A percentile compares a stretch with the other conserved stretches of the same genome.
phyloP scores from a whole-genome alignment of 2,888 invertebrate species.

The Drosophila kambysellisi region DNA sequence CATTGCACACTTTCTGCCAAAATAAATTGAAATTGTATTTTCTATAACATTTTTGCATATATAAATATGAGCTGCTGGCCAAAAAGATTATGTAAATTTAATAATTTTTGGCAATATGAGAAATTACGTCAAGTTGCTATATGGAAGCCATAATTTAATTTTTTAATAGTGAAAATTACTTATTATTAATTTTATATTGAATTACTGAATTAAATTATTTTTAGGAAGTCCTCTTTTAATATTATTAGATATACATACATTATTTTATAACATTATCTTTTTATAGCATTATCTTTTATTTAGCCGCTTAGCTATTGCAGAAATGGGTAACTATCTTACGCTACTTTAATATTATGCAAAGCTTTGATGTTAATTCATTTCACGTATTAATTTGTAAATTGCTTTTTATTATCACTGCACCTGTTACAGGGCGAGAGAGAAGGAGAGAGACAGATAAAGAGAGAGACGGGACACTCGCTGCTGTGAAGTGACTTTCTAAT shows the following conservation, averaged over 20 bases:
- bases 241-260: neutral
- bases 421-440: slow-evolving; percentile 21
- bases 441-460: neutral
- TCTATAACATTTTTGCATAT: neutral
- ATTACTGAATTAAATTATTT: neutral
- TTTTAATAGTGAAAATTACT: neutral
- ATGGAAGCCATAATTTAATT: neutral
- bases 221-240: neutral
- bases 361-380: slow-evolving; percentile 31
- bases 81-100: slow-evolving; percentile 1
- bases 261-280: neutral
- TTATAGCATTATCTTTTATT: neutral
- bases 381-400: slow-evolving; percentile 25
- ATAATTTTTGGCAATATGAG: neutral
- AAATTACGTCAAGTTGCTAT: neutral
- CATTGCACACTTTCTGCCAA: slow-evolving; percentile 17
- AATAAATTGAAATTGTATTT: slow-evolving; percentile 22
- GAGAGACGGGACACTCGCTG: neutral
- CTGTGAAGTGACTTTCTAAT: slow-evolving; percentile 44
- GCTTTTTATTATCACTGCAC: slow-evolving; percentile 20
- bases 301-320: no score
- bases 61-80: neutral
- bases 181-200: neutral
- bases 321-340: neutral
- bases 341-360: slow-evolving; percentile 23